Percentiles rank a stretch among this genome's conserved stretches.
phyloP scores from a whole-genome alignment of 1,140 invertebrate genomes.

The Anastrepha ludens region DNA sequence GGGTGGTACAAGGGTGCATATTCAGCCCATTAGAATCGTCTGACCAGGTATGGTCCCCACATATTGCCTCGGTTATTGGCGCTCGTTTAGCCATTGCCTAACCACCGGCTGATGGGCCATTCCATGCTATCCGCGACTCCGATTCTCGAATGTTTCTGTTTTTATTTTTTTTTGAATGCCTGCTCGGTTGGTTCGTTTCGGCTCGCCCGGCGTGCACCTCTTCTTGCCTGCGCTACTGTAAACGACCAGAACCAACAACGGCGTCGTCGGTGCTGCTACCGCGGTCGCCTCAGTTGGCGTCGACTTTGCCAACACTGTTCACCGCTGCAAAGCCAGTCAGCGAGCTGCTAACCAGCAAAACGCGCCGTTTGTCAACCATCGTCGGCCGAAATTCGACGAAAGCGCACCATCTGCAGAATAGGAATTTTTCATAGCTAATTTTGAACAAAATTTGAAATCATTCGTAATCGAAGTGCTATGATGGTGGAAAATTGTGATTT shows the following conservation, averaged over 20 bases:
- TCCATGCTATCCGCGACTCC: no score
- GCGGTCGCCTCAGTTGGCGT: not conserved
- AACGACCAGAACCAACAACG: not conserved
- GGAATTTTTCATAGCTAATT: not conserved
- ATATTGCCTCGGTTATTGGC: no score
- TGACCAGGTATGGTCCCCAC: no score
- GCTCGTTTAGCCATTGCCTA: no score
- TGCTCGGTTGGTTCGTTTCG: not conserved
- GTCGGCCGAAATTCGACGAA: not conserved
- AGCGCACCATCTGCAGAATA: not conserved
- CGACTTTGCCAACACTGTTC: not conserved
- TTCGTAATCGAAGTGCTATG: not conserved
- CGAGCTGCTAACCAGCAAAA: not conserved
- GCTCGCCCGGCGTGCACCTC: not conserved
- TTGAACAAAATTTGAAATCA: not conserved
- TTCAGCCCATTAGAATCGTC: no score
- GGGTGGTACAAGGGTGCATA: not conserved
- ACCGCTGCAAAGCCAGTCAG: not conserved
- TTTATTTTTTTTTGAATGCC: not conserved
- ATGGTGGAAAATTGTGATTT: not conserved
- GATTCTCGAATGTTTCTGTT: not conserved
- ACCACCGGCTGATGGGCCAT: no score
- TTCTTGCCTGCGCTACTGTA: not conserved
- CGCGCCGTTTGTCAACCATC: constrained; percentile 3
- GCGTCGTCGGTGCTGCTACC: not conserved